These are phyloP conservation scores for Petrolisthes cinctipes DNA, from an alignment of 2,888 invertebrate genomes.

Conservation along the genomic window DNA sequence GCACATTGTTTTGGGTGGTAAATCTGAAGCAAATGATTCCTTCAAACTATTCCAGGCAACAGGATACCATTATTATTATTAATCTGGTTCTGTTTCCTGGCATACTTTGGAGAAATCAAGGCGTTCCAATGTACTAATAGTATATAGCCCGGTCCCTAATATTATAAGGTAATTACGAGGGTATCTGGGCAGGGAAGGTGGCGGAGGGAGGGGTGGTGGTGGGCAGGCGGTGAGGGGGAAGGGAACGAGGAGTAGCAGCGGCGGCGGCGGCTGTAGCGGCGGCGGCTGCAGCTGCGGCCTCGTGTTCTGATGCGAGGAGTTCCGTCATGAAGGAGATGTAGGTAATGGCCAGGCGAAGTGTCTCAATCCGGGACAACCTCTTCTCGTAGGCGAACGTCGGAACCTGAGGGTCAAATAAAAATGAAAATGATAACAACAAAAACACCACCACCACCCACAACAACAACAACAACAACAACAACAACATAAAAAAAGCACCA, in stretches of 20 bases:
- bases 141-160: too few relatives aligned
- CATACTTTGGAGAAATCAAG: neutral
- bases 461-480: too few relatives aligned
- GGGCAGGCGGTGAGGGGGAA: neutral
- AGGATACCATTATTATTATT: neutral
- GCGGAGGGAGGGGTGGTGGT: slow-evolving; percentile 9
- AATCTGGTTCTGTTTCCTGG: neutral
- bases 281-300: slow-evolving; percentile 37
- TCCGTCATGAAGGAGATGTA: slow-evolving; percentile 98
- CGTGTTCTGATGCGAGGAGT: slow-evolving; percentile 73
- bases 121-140: too few relatives aligned
- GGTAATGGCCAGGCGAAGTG: slow-evolving; percentile 91
- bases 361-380: slow-evolving; percentile 93
- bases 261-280: slow-evolving; percentile 31
- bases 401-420: slow-evolving; percentile 71
- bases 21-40: too few relatives aligned
- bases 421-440: too few relatives aligned
- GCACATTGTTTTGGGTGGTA: too few relatives aligned
- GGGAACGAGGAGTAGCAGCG: neutral
- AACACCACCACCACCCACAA: too few relatives aligned
- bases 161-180: neutral
- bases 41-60: too few relatives aligned
- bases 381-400: slow-evolving; percentile 98
- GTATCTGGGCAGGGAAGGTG: neutral
- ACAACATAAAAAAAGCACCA: too few relatives aligned